Evolutionary conservation across 2,113 vertebrate species (phyloP), one percentile per base, ranked within the genome.

Genomic region (Ciconia maguari): DNA sequence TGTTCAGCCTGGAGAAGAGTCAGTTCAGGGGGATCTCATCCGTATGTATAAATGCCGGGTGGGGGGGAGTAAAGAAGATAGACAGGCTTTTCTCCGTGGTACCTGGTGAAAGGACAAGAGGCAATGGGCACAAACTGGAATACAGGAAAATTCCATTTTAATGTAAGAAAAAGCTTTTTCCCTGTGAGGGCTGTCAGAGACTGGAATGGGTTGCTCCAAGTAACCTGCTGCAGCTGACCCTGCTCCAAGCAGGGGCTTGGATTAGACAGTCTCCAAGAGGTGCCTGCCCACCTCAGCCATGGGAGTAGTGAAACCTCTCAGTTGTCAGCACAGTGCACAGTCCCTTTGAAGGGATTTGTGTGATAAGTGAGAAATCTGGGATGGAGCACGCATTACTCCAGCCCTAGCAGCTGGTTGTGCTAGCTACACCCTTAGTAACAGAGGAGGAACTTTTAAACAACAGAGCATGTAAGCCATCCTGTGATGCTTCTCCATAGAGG

Each of bases 401-500:
- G 46, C 44, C 36, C 34, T 48, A 36, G 16, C 62, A 65, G 16
- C 6, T 69, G 54, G 16, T 89, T 1, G 0, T 57, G 76, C 71
- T 65, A 48, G 24, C 41, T 84, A 27, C 36, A 60, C 52, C 54
- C 70, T 46, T 14, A 2, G 41, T 62, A 75, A 75, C 51, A 54
- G 18, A 69, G 60, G 34, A 84, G 55, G 74, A 81, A 20, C 46
- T 61, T 66, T 27, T 41, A 82, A 87, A 78, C 36, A 42, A 10
- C 51, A 44, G 26, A 41, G 34, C 11, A 3, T 9, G 1, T 34
- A n/a, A 89, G 9, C 46, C n/a, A 18, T 89, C n/a, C 34, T 51
- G 0, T 0, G 2, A 0, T 32, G 36, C 44, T 29, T 42, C 30
- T 90, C 26, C 26, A 6, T 0, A 51, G 64, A 70, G 78, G 21